Conservation (phyloP, 1,140 invertebrate genomes). For the Drosophila melanica region DNA sequence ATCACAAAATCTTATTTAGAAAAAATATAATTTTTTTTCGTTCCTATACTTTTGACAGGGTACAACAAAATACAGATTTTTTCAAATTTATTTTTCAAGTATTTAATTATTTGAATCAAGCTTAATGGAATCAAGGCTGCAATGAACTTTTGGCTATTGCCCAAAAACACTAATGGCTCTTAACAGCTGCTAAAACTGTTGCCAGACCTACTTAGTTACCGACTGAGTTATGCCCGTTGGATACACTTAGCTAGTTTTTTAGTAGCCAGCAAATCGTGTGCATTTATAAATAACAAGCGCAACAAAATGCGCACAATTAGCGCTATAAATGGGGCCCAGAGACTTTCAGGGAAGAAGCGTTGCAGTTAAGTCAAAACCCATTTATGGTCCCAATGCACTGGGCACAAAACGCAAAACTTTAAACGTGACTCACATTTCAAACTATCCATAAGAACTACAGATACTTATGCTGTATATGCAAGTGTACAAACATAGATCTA, state of each 20-base stretch:
- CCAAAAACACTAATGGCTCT: conserved; percentile 50
- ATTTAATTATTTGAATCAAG: conserved; percentile 7
- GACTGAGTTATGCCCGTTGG: background rate
- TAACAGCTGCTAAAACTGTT: conserved; percentile 38
- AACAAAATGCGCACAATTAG: conserved; percentile 76
- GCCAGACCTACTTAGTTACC: background rate
- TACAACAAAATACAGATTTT: background rate
- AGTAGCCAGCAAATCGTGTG: conserved; percentile 39
- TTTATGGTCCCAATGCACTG: conserved; percentile 57
- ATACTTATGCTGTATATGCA: background rate
- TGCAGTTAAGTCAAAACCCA: conserved; percentile 41
- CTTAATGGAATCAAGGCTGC: conserved; percentile 17
- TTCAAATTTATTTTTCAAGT: background rate
- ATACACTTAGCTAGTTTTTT: background rate
- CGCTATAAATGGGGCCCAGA: conserved; percentile 66
- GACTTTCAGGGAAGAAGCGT: conserved; percentile 24
- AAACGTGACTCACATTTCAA: conserved; percentile 78
- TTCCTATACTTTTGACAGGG: too few species aligned
- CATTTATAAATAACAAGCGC: conserved; percentile 76
- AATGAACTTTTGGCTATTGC: conserved; percentile 35
- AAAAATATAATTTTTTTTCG: too few species aligned
- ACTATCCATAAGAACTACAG: conserved; percentile 12
- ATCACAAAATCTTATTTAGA: too few species aligned
- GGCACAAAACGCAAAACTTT: conserved; percentile 57
- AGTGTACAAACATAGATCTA: background rate